phyloP scores from a whole-genome alignment of 2,113 vertebrate genomes.

The Tupaia chinensis region DNA sequence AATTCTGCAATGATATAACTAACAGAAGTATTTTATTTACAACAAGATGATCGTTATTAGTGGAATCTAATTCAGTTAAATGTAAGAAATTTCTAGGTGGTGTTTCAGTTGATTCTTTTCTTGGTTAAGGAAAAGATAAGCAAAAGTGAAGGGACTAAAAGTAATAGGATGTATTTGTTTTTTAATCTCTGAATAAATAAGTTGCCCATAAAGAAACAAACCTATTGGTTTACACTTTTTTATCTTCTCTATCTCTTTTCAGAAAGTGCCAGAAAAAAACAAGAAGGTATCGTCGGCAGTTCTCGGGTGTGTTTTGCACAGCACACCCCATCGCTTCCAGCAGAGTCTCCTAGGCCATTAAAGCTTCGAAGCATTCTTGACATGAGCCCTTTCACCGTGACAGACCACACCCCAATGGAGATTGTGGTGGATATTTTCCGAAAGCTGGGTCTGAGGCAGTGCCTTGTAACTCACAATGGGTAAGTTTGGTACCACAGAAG shows the following conservation, averaged over 20 bases:
- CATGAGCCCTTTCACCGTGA: conserved; percentile 99
- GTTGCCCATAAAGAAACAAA: not conserved
- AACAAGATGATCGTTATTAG: not conserved
- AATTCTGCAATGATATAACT: not conserved
- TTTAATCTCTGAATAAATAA: not conserved
- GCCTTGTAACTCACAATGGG: conserved; percentile 99
- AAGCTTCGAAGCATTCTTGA: conserved; percentile 98
- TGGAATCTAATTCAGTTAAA: not conserved
- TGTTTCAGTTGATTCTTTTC: not conserved
- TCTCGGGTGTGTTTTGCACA: conserved; percentile 98
- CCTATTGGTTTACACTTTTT: conserved; percentile 9
- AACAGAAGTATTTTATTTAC: not conserved
- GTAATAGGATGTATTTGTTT: not conserved
- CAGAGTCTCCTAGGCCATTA: conserved; percentile 97
- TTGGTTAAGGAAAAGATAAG: conserved; percentile 9
- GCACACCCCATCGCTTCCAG: conserved; percentile 97
- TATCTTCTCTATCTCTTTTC: conserved; percentile 65
- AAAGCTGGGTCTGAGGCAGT: conserved; percentile 98
- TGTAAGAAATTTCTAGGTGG: not conserved
- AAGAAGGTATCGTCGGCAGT: conserved; percentile 96
- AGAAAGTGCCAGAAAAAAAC: conserved; percentile 98
- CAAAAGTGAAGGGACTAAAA: not conserved
- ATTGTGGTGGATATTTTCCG: conserved; percentile 99
- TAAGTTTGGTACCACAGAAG: conserved; percentile 85
- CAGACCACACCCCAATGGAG: conserved; percentile 99